These are phyloP conservation scores for Rhyacophila evoluta DNA, from an alignment of 2,888 invertebrate species.

Conservation along the genomic window DNA sequence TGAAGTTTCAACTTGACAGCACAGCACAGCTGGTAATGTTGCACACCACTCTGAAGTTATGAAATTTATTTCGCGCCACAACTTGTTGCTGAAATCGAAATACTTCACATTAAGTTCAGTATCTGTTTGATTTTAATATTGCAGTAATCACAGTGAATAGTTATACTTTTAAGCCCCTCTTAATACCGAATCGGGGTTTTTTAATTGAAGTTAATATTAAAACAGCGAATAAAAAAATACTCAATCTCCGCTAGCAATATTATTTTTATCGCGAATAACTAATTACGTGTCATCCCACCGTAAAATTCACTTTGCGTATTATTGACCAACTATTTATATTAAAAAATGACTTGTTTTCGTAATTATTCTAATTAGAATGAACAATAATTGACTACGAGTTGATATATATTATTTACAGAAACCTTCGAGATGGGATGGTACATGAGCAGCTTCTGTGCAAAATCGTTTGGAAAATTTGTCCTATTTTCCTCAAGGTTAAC, in stretches of 20 bases:
- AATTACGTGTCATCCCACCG: too few relatives aligned
- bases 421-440: neutral
- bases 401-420: neutral
- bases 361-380: neutral
- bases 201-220: neutral
- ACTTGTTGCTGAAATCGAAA: neutral
- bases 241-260: too few relatives aligned
- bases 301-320: too few relatives aligned
- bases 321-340: neutral
- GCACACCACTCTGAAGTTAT: neutral
- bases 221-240: neutral
- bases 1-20: neutral
- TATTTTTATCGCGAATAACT: too few relatives aligned
- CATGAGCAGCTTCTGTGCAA: neutral
- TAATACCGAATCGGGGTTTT: neutral
- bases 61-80: neutral
- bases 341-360: neutral
- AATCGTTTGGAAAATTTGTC: conserved; percentile 20
- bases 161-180: neutral
- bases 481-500: conserved; percentile 6
- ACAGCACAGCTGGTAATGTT: conserved; percentile 6
- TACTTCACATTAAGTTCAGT: neutral
- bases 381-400: neutral
- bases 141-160: neutral
- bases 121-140: neutral